Evolutionary conservation across 2,797 vertebrate species (phyloP), one percentile per base, ranked within the genome.

Genomic region (Malacoraja senta): DNA sequence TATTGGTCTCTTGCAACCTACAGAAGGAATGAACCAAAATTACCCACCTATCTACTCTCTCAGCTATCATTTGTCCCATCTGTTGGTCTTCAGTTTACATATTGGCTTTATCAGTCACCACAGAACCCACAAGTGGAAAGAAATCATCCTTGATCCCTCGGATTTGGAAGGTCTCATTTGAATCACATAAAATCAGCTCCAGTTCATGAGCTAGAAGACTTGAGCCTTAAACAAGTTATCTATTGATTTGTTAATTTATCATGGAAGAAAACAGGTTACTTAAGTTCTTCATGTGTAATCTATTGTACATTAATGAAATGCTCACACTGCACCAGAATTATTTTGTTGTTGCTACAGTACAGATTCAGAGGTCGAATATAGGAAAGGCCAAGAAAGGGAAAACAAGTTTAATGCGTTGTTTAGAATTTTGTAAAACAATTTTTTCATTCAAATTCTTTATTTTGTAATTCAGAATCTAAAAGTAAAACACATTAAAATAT

Each of bases 261-360:
- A 84, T 84, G 53, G 53, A 12, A 84, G 15, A n/a, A 58, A 83
- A 26, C 44, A 53, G 19, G 29, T 3, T 83, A 83, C 58, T 83
- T 58, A 26, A 58, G 53, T 58, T 58, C 8, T 29, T 17, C 86
- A 65, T 21, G 8, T 90, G 15, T 35, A 63, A 38, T 38, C 24
- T 17, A n/a, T 72, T 91, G 10, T 84, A 13, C 53, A 29, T 84
- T 84, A 19, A 53, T 53, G 86, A 21, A 93, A 94, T 94, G 77
- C n/a, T 93, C 93, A 65, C 93, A 80, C 29, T 93, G 93, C 58
- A 94, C 77, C 61, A 95, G 93, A 24, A 94, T 94, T 71, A 21
- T 21, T 7, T 95, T 68, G 93, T 94, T 32, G 91, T 84, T 61
- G 93, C 93, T 79, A 58, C 78, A 84, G 88, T 80, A 81, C 93